Base-by-base conservation (phyloP, 2,888 invertebrate genomes). In the Pegoplata infirma region DNA sequence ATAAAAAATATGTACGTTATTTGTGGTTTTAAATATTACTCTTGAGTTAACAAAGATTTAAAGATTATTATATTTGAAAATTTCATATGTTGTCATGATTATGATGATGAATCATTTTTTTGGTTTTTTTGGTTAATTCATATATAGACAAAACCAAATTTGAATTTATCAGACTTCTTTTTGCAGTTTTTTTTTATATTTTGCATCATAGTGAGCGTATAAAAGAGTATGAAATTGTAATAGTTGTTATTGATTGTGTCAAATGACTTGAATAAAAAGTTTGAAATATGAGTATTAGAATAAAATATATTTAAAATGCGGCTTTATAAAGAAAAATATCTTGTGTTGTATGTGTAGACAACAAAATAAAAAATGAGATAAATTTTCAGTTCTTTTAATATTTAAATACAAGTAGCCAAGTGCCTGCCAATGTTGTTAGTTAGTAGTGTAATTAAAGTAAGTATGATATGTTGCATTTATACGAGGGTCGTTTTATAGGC, bases 401-500 rank as follows among this genome's bases (percentile, higher is more conserved):
- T 63, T 69, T 58, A 76, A 76, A 76, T 58, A 76, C 68, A 58
- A 76, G 75, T 69, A 76, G 74, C 74, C n/a, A n/a, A 55, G 53
- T n/a, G n/a, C n/a, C 55, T 55, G 36, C 47, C 47, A 19, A n/a
- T n/a, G 17, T n/a, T 64, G 44, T 49, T 76, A 63, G 63, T 51
- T 56, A 68, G 63, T 55, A 68, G 46, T 14, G 51, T 53, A 55
- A 32, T 10, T 12, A 36, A 10, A 36, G 10, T 12, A 12, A 12
- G 36, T n/a, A 40, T 40, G 23, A 59, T 56, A 66, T 49, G 40
- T 71, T 76, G 71, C 55, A 72, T 53, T 72, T n/a, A n/a, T n/a
- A n/a, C n/a, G n/a, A n/a, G n/a, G n/a, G n/a, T n/a, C n/a, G n/a
- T n/a, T n/a, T n/a, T n/a, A n/a, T n/a, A n/a, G n/a, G n/a, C n/a